Evolutionary conservation across 2,113 vertebrate species (phyloP).

Genomic region (Scatophagus argus): DNA sequence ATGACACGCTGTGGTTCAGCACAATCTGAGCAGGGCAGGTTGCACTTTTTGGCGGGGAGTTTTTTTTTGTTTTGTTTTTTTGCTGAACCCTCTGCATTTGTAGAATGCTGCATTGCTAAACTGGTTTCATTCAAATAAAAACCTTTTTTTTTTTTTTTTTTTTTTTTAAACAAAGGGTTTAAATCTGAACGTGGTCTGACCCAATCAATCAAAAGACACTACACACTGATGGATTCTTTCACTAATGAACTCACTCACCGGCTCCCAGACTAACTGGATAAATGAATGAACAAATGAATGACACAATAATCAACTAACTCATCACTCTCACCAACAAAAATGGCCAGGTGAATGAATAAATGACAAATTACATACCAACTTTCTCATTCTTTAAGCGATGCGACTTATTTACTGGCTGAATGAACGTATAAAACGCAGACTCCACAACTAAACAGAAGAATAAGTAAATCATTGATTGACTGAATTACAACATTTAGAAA

Average conservation of each 20-base stretch:
- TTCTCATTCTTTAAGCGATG: too few relatives aligned
- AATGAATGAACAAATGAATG: neutral
- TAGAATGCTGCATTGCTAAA: too few relatives aligned
- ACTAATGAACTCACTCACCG: neutral
- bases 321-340: slow-evolving; percentile 1
- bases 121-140: neutral
- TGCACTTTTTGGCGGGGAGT: neutral
- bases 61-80: too few relatives aligned
- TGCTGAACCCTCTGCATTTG: neutral
- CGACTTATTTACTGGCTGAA: neutral
- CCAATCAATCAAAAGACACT: neutral
- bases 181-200: neutral
- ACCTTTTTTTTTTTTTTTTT: neutral
- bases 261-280: neutral
- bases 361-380: neutral
- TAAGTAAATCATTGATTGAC: too few relatives aligned
- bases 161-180: neutral
- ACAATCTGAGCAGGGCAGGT: neutral
- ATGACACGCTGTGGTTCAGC: neutral
- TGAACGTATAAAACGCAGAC: slow-evolving; percentile 13
- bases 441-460: neutral
- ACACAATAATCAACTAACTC: neutral
- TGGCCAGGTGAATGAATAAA: slow-evolving; percentile 1
- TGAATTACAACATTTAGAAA: neutral
- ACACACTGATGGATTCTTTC: neutral